phyloP scores from a whole-genome alignment of 2,888 invertebrate genomes.

The Hydropsyche betteni region DNA sequence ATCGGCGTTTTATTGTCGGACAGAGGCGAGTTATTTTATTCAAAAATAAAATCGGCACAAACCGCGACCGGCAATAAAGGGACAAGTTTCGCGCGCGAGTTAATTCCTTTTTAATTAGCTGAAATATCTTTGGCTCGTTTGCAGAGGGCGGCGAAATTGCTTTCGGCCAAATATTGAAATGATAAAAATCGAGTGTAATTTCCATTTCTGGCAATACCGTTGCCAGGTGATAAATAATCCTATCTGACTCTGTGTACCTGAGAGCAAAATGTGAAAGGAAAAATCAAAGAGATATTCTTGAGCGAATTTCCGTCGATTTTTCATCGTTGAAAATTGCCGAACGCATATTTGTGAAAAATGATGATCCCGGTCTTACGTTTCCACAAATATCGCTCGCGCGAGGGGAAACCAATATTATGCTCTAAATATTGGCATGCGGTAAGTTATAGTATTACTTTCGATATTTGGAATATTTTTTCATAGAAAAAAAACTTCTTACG shows the following conservation, averaged over 20 bases:
- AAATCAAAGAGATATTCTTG: too few relatives aligned
- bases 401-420: conserved; percentile 21
- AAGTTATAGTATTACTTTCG: conserved; percentile 12
- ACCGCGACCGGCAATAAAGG: neutral
- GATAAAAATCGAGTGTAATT: too few relatives aligned
- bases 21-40: conserved; percentile 11
- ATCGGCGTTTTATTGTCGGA: conserved; percentile 18
- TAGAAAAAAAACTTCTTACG: too few relatives aligned
- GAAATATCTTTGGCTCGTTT: neutral
- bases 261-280: too few relatives aligned
- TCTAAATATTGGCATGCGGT: conserved; percentile 32
- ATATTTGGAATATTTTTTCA: neutral
- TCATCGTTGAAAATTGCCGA: conserved; percentile 23
- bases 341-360: conserved; percentile 27
- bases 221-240: too few relatives aligned
- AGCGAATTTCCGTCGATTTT: conserved; percentile 8
- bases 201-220: too few relatives aligned
- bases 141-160: too few relatives aligned
- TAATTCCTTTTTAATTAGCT: conserved; percentile 15
- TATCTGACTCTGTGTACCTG: too few relatives aligned
- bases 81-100: neutral
- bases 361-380: conserved; percentile 30
- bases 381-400: conserved; percentile 16
- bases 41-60: conserved; percentile 16
- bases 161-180: too few relatives aligned